Base-by-base conservation (phyloP, 2,888 invertebrate genomes). In the Anagyrus pseudococci region DNA sequence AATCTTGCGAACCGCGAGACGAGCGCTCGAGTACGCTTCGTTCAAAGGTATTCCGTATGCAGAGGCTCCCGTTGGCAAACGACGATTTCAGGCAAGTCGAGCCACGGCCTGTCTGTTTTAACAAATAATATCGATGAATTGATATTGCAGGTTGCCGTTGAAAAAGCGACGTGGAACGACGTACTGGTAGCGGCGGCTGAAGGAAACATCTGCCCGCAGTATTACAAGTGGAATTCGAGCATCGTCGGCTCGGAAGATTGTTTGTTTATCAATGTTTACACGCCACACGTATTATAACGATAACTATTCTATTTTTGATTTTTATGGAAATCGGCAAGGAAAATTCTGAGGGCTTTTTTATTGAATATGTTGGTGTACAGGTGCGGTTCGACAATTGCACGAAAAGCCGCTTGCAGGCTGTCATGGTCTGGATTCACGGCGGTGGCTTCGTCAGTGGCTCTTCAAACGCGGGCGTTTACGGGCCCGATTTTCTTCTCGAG, bases 11-110 rank as follows among this genome's bases (percentile, higher is more conserved):
- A 74, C 74, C 2, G 33, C 69, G 4, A 41, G 58, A 17, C 52
- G 65, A 8, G 53, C 59, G 2, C 37, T 62, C 6, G 23, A 52
- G 15, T 74, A 71, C 55, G 66, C 70, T 6, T 52, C 72, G 2
- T 76, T 74, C 41, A 70, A 61, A 53, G 74, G 74, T n/a, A 75
- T 76, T 25, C 72, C 71, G 15, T 75, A 70, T 46, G 75, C 68
- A 1, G 65, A 71, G 48, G 66, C 74, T 10, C 72, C 73, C 15
- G 0, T 71, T 4, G 72, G 70, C 10, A 44, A 67, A 17, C 61
- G 69, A 19, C 66, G 75, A 64, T 76, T 74, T 53, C 70, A 69
- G 70, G 75, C 73, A 67, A 55, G 37, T 40, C 7, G 20, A 20
- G 7, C 22, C 17, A 15, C 20, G n/a, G 4, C 2, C 6, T 20